Percentiles rank a stretch among this genome's conserved stretches.
These are phyloP conservation scores for Papilio dardanus DNA, from an alignment of 1,140 invertebrate genomes.

Conservation along the genomic window DNA sequence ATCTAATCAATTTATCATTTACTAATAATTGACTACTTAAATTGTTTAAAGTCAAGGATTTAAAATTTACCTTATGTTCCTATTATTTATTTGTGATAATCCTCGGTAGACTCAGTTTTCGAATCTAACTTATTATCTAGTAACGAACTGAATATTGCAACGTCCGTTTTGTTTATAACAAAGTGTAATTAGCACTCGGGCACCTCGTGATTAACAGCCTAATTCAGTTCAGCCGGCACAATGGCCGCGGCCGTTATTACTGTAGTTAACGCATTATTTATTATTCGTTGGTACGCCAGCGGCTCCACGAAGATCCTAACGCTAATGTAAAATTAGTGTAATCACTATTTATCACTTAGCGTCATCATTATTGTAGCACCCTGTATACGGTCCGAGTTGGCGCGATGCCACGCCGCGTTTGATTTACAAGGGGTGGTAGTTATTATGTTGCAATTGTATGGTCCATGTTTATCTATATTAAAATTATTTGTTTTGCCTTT, in stretches of 20 bases:
- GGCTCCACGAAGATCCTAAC: slow-evolving; percentile 8
- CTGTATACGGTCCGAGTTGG: slow-evolving; percentile 5
- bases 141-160: not conserved
- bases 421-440: not conserved
- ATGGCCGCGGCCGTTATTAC: slow-evolving; percentile 28
- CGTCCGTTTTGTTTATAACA: slow-evolving; percentile 25
- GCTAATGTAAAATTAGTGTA: slow-evolving; percentile 31
- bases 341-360: slow-evolving; percentile 30
- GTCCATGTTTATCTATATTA: not conserved
- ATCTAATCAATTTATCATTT: no score
- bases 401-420: slow-evolving; percentile 2
- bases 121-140: slow-evolving; percentile 20
- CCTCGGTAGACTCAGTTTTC: not conserved
- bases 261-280: slow-evolving; percentile 38
- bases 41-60: no score
- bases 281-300: slow-evolving; percentile 23
- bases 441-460: slow-evolving; percentile 13
- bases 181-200: slow-evolving; percentile 36
- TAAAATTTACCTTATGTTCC: no score
- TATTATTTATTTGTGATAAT: no score
- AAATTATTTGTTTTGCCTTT: not conserved
- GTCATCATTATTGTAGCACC: slow-evolving; percentile 14
- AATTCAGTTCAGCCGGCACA: slow-evolving; percentile 46
- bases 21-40: no score
- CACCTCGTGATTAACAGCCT: slow-evolving; percentile 46